Percentiles rank a stretch among this genome's conserved stretches.
Conservation (phyloP, 1,140 invertebrate genomes). For the Harlomillsia oculata region DNA sequence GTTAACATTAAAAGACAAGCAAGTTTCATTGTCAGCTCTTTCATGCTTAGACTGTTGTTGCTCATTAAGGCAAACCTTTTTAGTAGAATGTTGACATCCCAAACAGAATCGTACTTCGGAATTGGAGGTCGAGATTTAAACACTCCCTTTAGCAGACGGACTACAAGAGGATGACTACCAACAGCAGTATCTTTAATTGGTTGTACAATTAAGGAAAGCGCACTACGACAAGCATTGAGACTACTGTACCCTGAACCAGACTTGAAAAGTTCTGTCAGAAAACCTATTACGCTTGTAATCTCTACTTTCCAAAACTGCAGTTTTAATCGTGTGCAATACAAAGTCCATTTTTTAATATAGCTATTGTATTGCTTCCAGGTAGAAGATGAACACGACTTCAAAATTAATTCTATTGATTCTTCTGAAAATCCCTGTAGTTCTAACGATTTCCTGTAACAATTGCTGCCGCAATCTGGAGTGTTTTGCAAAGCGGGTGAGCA, state of each 20-base stretch:
- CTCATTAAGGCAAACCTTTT: not conserved
- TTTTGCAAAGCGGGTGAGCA: not conserved
- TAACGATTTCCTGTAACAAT: not conserved
- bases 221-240: not conserved
- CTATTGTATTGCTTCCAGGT: slow-evolving; percentile 4
- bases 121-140: not conserved
- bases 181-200: not conserved
- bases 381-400: not conserved
- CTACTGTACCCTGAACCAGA: not conserved
- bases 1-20: not conserved
- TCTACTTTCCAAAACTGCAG: too few relatives aligned
- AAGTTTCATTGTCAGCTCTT: not conserved
- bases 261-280: not conserved
- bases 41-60: not conserved
- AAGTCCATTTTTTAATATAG: not conserved
- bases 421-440: not conserved
- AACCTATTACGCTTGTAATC: too few relatives aligned
- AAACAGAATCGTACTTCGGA: not conserved
- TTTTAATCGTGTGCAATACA: too few relatives aligned
- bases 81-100: not conserved
- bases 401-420: not conserved
- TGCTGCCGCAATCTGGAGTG: not conserved
- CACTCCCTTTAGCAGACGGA: slow-evolving; percentile 4
- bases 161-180: not conserved
- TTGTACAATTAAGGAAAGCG: not conserved